Conservation (phyloP, 2,888 invertebrate species). For the Thymelicus acteon region DNA sequence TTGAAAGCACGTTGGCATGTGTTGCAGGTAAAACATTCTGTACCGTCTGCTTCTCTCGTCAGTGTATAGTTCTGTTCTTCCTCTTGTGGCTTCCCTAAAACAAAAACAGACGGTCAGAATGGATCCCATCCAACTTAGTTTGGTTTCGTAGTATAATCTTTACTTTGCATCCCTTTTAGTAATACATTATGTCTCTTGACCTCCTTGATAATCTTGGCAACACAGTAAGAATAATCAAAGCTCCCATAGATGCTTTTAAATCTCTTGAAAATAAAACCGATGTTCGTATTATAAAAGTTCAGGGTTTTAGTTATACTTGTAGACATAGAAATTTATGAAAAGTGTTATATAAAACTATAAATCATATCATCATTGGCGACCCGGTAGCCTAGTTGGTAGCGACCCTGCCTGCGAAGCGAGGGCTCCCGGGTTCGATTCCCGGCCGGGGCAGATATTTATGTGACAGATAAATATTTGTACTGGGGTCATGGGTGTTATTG, state of each 20-base stretch:
- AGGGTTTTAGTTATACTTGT: too few relatives aligned
- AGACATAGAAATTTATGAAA: too few relatives aligned
- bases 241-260: background rate
- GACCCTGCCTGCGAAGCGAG: too few relatives aligned
- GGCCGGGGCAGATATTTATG: too few relatives aligned
- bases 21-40: conserved; percentile 51
- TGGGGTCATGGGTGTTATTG: too few relatives aligned
- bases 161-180: background rate
- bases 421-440: too few relatives aligned
- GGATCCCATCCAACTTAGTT: conserved; percentile 1
- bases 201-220: background rate
- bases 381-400: too few relatives aligned
- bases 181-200: background rate
- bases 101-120: conserved; percentile 48
- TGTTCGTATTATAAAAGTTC: too few relatives aligned
- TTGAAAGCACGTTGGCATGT: conserved; percentile 54
- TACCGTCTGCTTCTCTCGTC: conserved; percentile 43
- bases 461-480: too few relatives aligned
- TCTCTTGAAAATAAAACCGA: too few relatives aligned
- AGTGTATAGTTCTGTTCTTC: conserved; percentile 49
- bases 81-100: conserved; percentile 53
- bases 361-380: too few relatives aligned
- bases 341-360: too few relatives aligned
- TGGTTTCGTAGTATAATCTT: background rate
- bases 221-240: background rate